These are phyloP conservation scores for Papilio aristodemus DNA, from an alignment of 1,140 invertebrate genomes.

Conservation along the genomic window DNA sequence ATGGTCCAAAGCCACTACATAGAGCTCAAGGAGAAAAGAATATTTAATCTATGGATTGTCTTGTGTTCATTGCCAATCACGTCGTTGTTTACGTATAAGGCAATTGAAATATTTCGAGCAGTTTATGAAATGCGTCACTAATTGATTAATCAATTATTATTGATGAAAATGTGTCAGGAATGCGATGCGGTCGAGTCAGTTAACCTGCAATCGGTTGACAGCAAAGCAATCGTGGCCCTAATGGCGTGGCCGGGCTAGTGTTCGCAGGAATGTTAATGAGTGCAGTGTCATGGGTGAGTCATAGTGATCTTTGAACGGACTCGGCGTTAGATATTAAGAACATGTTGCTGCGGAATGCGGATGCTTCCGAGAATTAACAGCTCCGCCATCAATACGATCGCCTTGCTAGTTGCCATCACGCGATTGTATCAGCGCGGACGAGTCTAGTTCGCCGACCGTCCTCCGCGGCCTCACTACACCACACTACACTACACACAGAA, in stretches of 20 bases:
- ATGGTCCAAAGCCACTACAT: not conserved
- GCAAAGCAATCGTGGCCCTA: not conserved
- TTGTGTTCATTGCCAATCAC: not conserved
- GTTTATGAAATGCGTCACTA: slow-evolving; percentile 15
- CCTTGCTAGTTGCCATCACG: slow-evolving; percentile 39
- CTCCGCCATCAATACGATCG: slow-evolving; percentile 43
- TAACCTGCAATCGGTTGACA: slow-evolving; percentile 19
- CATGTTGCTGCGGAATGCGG: slow-evolving; percentile 69
- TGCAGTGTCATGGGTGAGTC: slow-evolving; percentile 68
- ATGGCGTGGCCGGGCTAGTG: slow-evolving; percentile 41
- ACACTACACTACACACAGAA: not conserved
- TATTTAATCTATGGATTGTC: not conserved
- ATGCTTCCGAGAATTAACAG: slow-evolving; percentile 66
- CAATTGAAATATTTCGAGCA: slow-evolving; percentile 17
- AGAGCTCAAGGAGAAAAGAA: not conserved
- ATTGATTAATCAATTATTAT: slow-evolving; percentile 21
- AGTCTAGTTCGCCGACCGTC: slow-evolving; percentile 19
- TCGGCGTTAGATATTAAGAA: slow-evolving; percentile 61
- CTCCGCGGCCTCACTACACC: not conserved
- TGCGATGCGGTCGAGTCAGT: not conserved
- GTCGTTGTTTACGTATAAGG: not conserved
- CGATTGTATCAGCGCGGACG: slow-evolving; percentile 46
- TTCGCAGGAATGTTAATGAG: slow-evolving; percentile 70
- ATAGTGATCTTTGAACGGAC: slow-evolving; percentile 54
- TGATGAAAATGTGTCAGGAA: slow-evolving; percentile 20